Percentiles rank a stretch among this genome's conserved stretches.
Conservation (phyloP, 2,888 invertebrate species). For the Sinhomidia bicolor region DNA sequence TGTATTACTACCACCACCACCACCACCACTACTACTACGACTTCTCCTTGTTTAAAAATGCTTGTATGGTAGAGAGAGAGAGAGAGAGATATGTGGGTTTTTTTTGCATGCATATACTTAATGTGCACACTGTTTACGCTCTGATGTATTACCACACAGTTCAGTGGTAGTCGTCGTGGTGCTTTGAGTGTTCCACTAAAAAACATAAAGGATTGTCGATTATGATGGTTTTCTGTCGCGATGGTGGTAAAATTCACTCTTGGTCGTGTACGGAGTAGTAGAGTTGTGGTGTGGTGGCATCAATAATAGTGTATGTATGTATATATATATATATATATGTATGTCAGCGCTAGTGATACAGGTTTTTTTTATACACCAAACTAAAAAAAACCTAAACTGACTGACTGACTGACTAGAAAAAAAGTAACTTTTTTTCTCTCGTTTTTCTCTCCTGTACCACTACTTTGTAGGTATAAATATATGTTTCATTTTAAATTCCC, state of each 20-base stretch:
- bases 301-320: not conserved
- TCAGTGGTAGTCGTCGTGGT: too few relatives aligned
- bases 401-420: slow-evolving; percentile 11
- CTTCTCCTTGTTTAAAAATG: too few relatives aligned
- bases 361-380: not conserved
- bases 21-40: not conserved
- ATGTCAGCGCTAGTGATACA: not conserved
- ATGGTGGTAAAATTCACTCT: not conserved
- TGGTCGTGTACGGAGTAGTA: too few relatives aligned
- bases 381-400: slow-evolving; percentile 10
- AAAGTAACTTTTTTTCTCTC: not conserved
- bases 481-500: slow-evolving; percentile 27
- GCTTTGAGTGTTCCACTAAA: not conserved
- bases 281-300: not conserved
- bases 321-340: not conserved
- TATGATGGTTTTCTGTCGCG: slow-evolving; percentile 26
- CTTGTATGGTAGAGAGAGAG: too few relatives aligned
- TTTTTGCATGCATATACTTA: not conserved
- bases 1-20: not conserved
- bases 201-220: slow-evolving; percentile 26
- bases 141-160: not conserved
- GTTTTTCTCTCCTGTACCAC: not conserved
- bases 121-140: not conserved
- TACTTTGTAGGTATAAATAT: not conserved
- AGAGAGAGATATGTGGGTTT: too few relatives aligned